Conservation (phyloP, 2,888 invertebrate genomes). For the Pteria penguin region DNA sequence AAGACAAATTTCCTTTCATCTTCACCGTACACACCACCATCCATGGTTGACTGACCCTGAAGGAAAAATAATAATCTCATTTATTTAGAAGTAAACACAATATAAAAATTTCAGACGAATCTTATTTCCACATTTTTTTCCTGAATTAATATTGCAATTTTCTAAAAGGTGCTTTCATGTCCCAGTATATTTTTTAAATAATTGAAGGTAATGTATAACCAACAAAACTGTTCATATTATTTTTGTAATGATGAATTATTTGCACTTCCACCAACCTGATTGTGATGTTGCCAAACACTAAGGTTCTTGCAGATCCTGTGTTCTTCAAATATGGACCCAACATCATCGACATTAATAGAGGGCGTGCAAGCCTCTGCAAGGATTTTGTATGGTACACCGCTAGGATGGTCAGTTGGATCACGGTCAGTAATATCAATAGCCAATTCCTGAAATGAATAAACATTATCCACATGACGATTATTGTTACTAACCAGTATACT, state of each 20-base stretch:
- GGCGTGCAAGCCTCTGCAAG: slow-evolving; percentile 79
- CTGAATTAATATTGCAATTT: too few relatives aligned
- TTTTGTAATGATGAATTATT: too few relatives aligned
- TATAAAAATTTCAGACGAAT: too few relatives aligned
- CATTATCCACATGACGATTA: too few relatives aligned
- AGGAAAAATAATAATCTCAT: not conserved
- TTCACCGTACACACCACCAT: slow-evolving; percentile 79
- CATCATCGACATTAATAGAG: slow-evolving; percentile 75
- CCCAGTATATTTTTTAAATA: too few relatives aligned
- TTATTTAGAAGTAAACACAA: too few relatives aligned
- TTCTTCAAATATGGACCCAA: slow-evolving; percentile 80
- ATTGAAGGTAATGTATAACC: too few relatives aligned
- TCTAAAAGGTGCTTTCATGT: too few relatives aligned
- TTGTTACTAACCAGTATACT: too few relatives aligned
- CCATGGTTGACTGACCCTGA: slow-evolving; percentile 50
- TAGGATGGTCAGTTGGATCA: slow-evolving; percentile 74
- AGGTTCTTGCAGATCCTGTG: slow-evolving; percentile 79
- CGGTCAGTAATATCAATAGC: slow-evolving; percentile 78
- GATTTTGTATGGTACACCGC: slow-evolving; percentile 78
- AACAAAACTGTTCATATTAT: too few relatives aligned
- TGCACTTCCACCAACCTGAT: slow-evolving; percentile 64
- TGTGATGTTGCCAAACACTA: slow-evolving; percentile 74
- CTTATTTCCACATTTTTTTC: too few relatives aligned
- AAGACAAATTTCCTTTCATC: slow-evolving; percentile 80
- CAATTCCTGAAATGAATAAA: slow-evolving; percentile 77